A percentile compares a stretch with the other conserved stretches of the same genome.
Conservation (phyloP, 2,888 invertebrate species). For the Cyclophora albipunctata region DNA sequence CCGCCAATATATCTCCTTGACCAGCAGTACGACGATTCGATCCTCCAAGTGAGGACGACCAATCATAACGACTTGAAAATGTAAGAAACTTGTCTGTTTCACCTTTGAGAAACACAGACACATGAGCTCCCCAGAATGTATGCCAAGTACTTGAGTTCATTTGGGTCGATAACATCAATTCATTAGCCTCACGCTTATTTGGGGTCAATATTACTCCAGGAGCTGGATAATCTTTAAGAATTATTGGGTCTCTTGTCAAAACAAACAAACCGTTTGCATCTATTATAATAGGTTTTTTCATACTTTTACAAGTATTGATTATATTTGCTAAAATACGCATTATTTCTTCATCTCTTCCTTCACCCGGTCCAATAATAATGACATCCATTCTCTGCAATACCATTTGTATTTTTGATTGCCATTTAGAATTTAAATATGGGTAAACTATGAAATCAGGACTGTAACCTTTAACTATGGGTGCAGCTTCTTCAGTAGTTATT, state of each 20-base stretch:
- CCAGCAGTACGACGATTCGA: conserved; percentile 95
- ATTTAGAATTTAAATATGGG: conserved; percentile 84
- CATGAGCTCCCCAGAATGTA: conserved; percentile 70
- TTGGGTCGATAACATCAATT: conserved; percentile 66
- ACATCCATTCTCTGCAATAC: conserved; percentile 89
- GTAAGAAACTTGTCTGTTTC: conserved; percentile 46
- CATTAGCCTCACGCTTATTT: conserved; percentile 88
- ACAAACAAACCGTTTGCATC: conserved; percentile 93
- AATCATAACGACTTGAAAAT: conserved; percentile 40
- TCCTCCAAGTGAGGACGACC: conserved; percentile 80
- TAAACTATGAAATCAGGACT: conserved; percentile 98
- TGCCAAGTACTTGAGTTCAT: conserved; percentile 58
- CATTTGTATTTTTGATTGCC: conserved; percentile 78
- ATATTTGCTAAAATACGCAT: conserved; percentile 77
- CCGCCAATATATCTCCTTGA: conserved; percentile 95
- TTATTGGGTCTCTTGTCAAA: conserved; percentile 78
- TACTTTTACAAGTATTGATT: conserved; percentile 76
- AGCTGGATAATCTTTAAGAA: conserved; percentile 80
- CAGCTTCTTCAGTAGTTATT: conserved; percentile 89
- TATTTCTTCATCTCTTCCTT: conserved; percentile 83
- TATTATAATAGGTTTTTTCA: conserved; percentile 85
- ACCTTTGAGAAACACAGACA: conserved; percentile 57
- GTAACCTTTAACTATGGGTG: conserved; percentile 92
- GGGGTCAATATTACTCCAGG: conserved; percentile 87
- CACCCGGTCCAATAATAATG: conserved; percentile 92